These are phyloP conservation scores for Novumbra hubbsi DNA, from an alignment of 2,797 vertebrate species.

Conservation along the genomic window DNA sequence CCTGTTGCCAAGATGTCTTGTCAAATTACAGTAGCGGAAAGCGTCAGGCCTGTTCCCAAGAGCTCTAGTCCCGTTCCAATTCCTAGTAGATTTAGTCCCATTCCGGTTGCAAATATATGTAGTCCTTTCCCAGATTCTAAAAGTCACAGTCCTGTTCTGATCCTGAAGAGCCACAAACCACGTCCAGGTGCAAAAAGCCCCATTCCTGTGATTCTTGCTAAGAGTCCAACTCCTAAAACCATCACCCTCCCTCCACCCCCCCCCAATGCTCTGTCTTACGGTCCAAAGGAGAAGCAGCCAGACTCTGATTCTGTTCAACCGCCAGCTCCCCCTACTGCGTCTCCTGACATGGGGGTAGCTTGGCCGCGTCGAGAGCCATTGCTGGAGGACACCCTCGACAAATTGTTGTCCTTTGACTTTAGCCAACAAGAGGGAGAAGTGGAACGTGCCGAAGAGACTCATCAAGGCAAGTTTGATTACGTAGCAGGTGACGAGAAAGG, in stretches of 20 bases:
- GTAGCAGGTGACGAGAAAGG: constrained; percentile 44
- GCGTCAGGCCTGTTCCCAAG: constrained; percentile 9
- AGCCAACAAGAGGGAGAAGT: constrained; percentile 14
- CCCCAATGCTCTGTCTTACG: neutral
- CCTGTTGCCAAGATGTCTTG: constrained; percentile 15
- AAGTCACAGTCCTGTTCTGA: neutral
- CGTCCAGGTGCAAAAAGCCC: constrained; percentile 10
- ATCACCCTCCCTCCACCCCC: neutral
- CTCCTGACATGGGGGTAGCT: constrained; percentile 37
- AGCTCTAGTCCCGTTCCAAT: constrained; percentile 11
- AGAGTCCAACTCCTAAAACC: neutral
- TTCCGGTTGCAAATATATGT: constrained; percentile 34
- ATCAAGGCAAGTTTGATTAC: constrained; percentile 42
- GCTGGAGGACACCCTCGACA: constrained; percentile 62
- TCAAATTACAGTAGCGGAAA: constrained; percentile 42
- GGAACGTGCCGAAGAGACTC: constrained; percentile 36
- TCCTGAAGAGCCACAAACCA: constrained; percentile 22
- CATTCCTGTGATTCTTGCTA: constrained; percentile 23
- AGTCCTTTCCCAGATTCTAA: constrained; percentile 29
- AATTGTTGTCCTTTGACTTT: constrained; percentile 57
- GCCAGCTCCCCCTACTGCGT: constrained; percentile 10
- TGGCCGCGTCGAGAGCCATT: constrained; percentile 59
- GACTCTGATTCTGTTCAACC: neutral
- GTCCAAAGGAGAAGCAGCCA: neutral
- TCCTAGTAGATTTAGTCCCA: constrained; percentile 28